A percentile compares a stretch with the other conserved stretches of the same genome.
phyloP scores from a whole-genome alignment of 2,113 vertebrate genomes.

The Myotis yumanensis region DNA sequence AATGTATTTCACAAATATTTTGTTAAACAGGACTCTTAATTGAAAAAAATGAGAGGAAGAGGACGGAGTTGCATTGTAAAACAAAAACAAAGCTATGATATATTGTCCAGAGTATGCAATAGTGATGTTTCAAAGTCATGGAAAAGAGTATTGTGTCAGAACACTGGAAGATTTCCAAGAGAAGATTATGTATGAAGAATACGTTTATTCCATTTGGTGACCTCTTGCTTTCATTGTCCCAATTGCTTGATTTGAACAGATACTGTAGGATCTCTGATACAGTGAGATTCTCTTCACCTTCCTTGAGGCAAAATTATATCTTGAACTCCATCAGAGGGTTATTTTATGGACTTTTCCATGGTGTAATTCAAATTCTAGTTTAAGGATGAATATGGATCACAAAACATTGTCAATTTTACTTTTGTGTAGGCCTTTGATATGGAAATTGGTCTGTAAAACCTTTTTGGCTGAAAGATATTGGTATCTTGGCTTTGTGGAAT shows the following conservation, averaged over 20 bases:
- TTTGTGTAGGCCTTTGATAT: neutral
- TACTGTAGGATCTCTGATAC: neutral
- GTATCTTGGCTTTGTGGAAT: neutral
- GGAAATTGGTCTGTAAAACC: neutral
- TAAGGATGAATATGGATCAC: neutral
- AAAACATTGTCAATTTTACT: neutral
- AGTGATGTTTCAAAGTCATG: neutral
- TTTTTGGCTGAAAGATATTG: neutral
- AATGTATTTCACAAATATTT: neutral
- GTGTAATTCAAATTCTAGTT: slow-evolving; percentile 20
- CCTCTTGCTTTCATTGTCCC: neutral
- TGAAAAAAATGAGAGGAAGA: neutral
- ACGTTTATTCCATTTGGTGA: neutral
- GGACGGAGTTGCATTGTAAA: neutral
- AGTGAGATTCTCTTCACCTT: neutral
- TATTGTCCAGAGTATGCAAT: neutral
- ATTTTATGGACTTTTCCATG: neutral
- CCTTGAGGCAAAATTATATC: neutral
- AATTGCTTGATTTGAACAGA: neutral
- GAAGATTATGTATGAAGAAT: neutral
- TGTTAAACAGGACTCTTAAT: neutral
- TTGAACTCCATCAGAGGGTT: neutral
- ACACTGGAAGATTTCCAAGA: neutral
- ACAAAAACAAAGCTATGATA: neutral
- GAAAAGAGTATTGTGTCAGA: neutral